Base-by-base conservation (phyloP, 2,113 vertebrate genomes). In the Nematolebias whitei region DNA sequence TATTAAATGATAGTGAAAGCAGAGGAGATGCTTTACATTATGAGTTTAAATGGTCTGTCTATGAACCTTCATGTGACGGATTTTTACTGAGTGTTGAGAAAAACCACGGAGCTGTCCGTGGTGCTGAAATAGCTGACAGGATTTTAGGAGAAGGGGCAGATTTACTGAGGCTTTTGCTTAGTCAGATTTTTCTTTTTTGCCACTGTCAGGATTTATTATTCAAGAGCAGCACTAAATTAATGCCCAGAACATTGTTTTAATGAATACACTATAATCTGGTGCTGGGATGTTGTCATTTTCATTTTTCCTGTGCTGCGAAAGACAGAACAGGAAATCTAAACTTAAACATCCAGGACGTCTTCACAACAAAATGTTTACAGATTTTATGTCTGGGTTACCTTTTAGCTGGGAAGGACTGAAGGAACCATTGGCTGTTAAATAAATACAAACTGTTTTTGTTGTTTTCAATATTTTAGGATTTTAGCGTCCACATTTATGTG, bases 61-160 rank as follows among this genome's bases (percentile, higher is more conserved):
- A 19, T 19, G 5, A 29, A 22, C 45, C 58, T 38, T 61, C 2
- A 6, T 22, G n/a, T 48, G 41, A 15, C 24, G 32, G 57, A 47
- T n/a, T 11, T 60, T 60, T 20, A 12, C 11, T 14, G 26, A 10
- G 55, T 43, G 4, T 11, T 24, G 19, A 49, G 6, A 19, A 18
- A n/a, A 16, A 18, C 19, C 19, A 29, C 22, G 59, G 43, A 26
- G 23, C 57, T 60, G 41, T 60, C 41, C 12, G n/a, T 60, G 43
- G 41, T 47, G 24, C 58, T 60, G 26, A 32, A 60, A 15, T 11
- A 23, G 20, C 24, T 19, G 24, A 32, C 2, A 55, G 10, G 19
- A 10, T 54, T 53, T 38, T 35, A 20, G n/a, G 20, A n/a, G 18
- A 45, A n/a, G 43, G 15, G 41, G 16, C 15, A n/a, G 15, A 44